Conservation (phyloP, 2,888 invertebrate species). For the Erebia palarica region DNA sequence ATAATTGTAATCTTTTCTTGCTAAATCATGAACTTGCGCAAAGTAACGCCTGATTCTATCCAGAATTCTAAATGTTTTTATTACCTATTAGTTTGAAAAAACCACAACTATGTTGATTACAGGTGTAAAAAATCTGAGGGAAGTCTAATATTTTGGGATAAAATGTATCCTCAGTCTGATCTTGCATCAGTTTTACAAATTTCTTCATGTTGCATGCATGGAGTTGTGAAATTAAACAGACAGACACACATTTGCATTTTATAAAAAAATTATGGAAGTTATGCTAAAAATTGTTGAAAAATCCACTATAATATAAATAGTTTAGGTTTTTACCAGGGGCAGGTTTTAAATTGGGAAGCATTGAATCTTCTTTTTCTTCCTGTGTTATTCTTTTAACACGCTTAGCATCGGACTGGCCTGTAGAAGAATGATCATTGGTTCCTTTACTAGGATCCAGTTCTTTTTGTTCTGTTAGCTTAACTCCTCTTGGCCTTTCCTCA, state of each 20-base stretch:
- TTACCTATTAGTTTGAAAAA: neutral
- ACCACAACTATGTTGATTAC: neutral
- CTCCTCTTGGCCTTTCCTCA: constrained; percentile 85
- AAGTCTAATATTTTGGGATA: no score
- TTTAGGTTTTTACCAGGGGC: constrained; percentile 73
- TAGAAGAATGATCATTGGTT: constrained; percentile 54
- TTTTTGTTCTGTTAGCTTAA: constrained; percentile 52
- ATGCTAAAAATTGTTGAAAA: neutral
- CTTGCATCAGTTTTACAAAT: no score
- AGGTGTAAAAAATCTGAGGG: no score
- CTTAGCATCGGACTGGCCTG: constrained; percentile 69
- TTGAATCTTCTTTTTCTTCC: constrained; percentile 85
- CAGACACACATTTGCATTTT: no score
- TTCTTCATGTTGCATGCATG: no score
- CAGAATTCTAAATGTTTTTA: neutral
- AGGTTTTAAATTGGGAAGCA: constrained; percentile 92
- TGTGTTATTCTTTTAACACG: constrained; percentile 69
- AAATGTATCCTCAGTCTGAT: no score
- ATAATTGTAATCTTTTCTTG: no score
- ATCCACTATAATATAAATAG: no score
- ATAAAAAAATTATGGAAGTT: neutral
- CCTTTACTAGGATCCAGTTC: constrained; percentile 46
- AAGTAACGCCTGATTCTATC: no score
- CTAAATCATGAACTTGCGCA: no score
- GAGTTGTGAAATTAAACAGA: no score